phyloP scores from a whole-genome alignment of 2,797 vertebrate genomes.

The Loriculus beryllinus region DNA sequence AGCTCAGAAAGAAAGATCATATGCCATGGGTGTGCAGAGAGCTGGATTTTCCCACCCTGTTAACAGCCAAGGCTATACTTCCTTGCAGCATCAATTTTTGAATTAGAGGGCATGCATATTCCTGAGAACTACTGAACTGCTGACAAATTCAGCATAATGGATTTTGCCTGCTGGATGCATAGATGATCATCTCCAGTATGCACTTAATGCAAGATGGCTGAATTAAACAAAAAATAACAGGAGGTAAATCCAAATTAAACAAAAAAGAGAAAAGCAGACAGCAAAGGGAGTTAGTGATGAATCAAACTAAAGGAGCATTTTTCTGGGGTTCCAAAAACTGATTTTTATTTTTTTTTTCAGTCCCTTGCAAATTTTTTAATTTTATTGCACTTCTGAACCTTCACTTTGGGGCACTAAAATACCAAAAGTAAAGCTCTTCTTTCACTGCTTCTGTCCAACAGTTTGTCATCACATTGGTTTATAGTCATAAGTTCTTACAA shows the following conservation, averaged over 20 bases:
- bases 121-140: background rate
- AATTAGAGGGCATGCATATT: background rate
- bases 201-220: background rate
- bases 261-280: background rate
- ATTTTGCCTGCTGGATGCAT: background rate
- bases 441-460: slow-evolving; percentile 10
- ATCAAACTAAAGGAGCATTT: background rate
- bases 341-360: background rate
- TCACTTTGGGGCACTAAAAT: background rate
- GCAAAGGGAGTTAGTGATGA: background rate
- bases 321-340: background rate
- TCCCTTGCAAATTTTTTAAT: background rate
- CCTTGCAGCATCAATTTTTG: background rate
- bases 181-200: background rate
- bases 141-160: background rate
- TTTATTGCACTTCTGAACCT: background rate
- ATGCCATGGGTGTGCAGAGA: background rate
- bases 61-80: background rate
- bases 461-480: slow-evolving; percentile 41
- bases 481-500: slow-evolving; percentile 5
- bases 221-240: background rate
- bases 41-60: slow-evolving; percentile 17
- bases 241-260: background rate
- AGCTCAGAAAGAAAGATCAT: slow-evolving; percentile 14
- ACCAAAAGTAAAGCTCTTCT: background rate